Base-by-base conservation (phyloP, 2,888 invertebrate species). In the Hirudinaria manillensis region DNA sequence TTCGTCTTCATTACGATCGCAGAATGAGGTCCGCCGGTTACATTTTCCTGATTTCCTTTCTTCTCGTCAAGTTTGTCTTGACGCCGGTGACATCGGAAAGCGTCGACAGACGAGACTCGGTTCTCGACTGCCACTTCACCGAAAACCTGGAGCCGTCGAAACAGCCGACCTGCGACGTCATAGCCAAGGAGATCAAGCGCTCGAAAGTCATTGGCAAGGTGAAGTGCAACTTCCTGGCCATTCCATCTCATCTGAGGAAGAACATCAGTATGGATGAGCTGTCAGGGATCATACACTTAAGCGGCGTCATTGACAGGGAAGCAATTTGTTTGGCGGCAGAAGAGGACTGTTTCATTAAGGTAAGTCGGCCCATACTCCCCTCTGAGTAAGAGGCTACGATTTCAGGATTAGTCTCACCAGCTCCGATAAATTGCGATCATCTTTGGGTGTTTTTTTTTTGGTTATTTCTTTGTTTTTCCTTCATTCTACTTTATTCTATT, bases 251-350 rank as follows among this genome's bases (percentile, higher is more conserved):
- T 16, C 76, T 77, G 38, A 73, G 67, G 51, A 70, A 70, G 21
- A 75, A 72, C 73, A 78, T 80, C 75, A 51, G 51, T 53, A 77
- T 80, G 21, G 77, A 78, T n/a, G 72, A 76, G 24, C 56, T 66
- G 29, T 78, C 76, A 2, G 79, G 79, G n/a, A 70, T 78, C 38
- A 74, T 80, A 51, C 55, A 74, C 34, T 77, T 78, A 32, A 77
- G 76, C 27, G 51, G 65, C 24, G 24, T 67, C 1, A 76, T 80
- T 19, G 79, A 80, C 74, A 65, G 80, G 16, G 80, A 80, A 51
- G 68, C 32, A 16, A 76, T 78, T 21, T 79, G 79, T 68, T 34
- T 75, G 0, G 21, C 65, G 21, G 61, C 73, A 13, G 73, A 73
- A 36, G 24, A 61, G 19, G 65, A 73, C 38, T 73, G 73, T 45